phyloP scores from a whole-genome alignment of 2,888 invertebrate genomes.

The Holacanthella duospinosa region DNA sequence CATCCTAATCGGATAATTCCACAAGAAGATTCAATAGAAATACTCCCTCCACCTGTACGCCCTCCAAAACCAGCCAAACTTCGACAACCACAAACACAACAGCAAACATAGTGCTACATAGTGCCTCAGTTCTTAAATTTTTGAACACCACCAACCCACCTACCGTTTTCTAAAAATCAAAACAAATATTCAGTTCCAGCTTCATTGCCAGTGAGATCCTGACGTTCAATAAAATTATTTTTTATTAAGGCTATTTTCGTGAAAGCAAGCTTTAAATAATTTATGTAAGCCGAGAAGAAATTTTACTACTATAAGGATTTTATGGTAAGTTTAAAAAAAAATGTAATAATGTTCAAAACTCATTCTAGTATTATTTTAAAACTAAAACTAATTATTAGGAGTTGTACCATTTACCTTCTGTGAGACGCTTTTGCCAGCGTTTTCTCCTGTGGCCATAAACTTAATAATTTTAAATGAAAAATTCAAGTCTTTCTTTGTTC shows the following conservation, averaged over 20 bases:
- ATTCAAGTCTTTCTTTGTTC: too few species aligned
- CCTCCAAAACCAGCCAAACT: constrained; percentile 21
- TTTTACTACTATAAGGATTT: too few species aligned
- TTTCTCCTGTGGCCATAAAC: not conserved
- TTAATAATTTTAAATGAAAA: not conserved
- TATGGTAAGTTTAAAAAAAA: too few species aligned
- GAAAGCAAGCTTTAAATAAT: not conserved
- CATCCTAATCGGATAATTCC: constrained; percentile 21
- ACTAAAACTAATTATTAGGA: too few species aligned
- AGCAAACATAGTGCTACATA: too few species aligned
- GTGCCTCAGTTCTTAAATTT: too few species aligned
- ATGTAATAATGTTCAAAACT: too few species aligned
- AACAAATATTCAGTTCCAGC: not conserved
- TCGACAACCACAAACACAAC: constrained; percentile 1
- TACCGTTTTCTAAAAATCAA: not conserved
- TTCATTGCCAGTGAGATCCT: not conserved
- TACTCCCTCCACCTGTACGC: constrained; percentile 21
- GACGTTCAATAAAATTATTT: not conserved
- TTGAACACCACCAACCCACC: not conserved
- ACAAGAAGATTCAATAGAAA: not conserved
- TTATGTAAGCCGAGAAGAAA: too few species aligned
- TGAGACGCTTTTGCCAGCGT: too few species aligned
- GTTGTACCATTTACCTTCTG: too few species aligned
- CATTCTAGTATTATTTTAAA: too few species aligned
- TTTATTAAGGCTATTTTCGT: not conserved